Percentiles rank a stretch among this genome's conserved stretches.
Evolutionary conservation across 1,140 invertebrate species (phyloP).

Genomic region (Berghia stephanieae): DNA sequence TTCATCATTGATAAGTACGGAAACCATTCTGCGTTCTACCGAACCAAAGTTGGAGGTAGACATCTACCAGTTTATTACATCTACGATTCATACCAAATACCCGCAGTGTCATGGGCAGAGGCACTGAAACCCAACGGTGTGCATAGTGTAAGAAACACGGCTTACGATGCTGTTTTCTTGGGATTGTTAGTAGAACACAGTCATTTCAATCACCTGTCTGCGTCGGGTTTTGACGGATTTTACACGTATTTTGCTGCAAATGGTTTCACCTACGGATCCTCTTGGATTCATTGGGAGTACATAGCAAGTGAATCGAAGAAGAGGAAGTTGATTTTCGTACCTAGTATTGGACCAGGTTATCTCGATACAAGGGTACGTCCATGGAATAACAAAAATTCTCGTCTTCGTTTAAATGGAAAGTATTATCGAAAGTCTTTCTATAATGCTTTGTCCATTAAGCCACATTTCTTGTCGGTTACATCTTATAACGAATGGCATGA

Average conservation of each 20-base stretch:
- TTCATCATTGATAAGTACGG: constrained; percentile 68
- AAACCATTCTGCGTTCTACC: constrained; percentile 68
- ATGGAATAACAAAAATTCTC: constrained; percentile 68
- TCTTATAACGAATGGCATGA: constrained; percentile 72
- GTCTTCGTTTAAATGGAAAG: constrained; percentile 61
- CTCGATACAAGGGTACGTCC: constrained; percentile 68
- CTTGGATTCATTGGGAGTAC: constrained; percentile 65
- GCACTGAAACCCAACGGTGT: constrained; percentile 56
- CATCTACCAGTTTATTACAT: constrained; percentile 68
- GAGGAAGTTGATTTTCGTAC: constrained; percentile 66
- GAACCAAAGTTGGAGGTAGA: constrained; percentile 42
- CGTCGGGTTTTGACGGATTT: constrained; percentile 69
- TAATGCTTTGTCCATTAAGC: constrained; percentile 57
- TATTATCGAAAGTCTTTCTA: constrained; percentile 67
- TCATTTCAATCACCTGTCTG: constrained; percentile 55
- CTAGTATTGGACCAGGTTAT: constrained; percentile 70
- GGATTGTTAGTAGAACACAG: constrained; percentile 65
- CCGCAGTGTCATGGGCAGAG: constrained; percentile 58
- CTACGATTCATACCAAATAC: constrained; percentile 68
- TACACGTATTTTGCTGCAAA: constrained; percentile 71
- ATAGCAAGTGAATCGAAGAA: constrained; percentile 58
- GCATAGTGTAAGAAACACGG: constrained; percentile 62
- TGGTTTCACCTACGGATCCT: constrained; percentile 68
- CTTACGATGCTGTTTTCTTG: constrained; percentile 68
- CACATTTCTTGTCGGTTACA: constrained; percentile 67